phyloP scores from a whole-genome alignment of 2,113 vertebrate genomes.

The Cavia aperea region DNA sequence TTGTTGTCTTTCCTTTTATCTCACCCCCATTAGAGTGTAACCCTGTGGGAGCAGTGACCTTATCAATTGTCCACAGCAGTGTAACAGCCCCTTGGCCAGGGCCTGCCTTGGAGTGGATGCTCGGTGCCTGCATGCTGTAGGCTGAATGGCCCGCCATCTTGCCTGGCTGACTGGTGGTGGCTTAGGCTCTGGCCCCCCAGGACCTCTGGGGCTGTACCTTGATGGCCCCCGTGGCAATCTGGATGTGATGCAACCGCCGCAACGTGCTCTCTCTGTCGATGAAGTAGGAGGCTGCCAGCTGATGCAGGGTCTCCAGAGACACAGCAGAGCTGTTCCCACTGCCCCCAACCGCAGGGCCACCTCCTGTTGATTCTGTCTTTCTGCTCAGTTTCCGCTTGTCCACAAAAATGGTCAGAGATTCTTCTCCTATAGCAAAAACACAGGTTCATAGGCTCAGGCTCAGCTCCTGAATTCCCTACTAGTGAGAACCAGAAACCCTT shows the following conservation, averaged over 20 bases:
- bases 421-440: conserved; percentile 82
- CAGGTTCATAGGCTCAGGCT: rapidly evolving
- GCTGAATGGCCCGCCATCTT: background rate
- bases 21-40: background rate
- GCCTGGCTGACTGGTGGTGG: background rate
- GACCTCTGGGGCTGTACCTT: conserved; percentile 79
- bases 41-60: background rate
- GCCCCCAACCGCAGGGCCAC: background rate
- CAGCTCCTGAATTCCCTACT: background rate
- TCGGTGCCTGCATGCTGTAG: rapidly evolving
- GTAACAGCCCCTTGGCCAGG: rapidly evolving
- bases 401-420: conserved; percentile 98
- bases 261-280: conserved; percentile 95
- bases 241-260: conserved; percentile 93
- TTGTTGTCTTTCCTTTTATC: background rate
- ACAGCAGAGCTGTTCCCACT: conserved; percentile 87
- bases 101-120: background rate
- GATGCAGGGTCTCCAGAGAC: conserved; percentile 93
- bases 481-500: background rate
- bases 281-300: conserved; percentile 98
- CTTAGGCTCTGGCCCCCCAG: background rate
- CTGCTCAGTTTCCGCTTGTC: conserved; percentile 95
- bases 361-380: conserved; percentile 78
- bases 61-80: background rate
- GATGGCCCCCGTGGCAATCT: conserved; percentile 95